Conservation (phyloP, 2,797 vertebrate genomes). For the Limosa lapponica region DNA sequence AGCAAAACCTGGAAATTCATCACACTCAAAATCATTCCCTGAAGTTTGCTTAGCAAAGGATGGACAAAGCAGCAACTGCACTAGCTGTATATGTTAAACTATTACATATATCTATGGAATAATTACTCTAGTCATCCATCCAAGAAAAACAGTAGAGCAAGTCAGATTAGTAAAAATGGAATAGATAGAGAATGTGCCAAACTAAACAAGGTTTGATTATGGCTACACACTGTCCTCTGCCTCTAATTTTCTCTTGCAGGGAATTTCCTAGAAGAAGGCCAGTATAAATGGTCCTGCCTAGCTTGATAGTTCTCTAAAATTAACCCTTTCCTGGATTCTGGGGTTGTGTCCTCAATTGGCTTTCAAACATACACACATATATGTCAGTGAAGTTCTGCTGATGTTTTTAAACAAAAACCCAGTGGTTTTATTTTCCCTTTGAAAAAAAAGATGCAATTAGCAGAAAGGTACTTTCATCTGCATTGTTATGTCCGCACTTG, state of each 20-base stretch:
- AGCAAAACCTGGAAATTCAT: conserved; percentile 8
- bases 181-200: conserved; percentile 55
- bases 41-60: not conserved
- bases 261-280: conserved; percentile 65
- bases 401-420: not conserved
- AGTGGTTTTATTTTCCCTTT: not conserved
- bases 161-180: conserved; percentile 50
- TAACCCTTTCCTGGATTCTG: conserved; percentile 19
- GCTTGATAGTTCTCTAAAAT: not conserved
- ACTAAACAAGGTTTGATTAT: conserved; percentile 57
- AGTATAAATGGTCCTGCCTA: conserved; percentile 43
- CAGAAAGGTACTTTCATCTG: not conserved
- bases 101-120: not conserved
- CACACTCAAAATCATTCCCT: not conserved
- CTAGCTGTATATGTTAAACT: not conserved
- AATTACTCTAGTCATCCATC: not conserved
- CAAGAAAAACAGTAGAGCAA: conserved; percentile 38
- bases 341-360: not conserved
- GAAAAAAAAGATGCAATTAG: not conserved
- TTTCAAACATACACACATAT: not conserved
- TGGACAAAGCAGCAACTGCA: not conserved
- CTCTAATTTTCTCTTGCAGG: conserved; percentile 62
- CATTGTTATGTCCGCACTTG: not conserved
- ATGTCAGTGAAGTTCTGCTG: not conserved
- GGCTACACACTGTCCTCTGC: conserved; percentile 44